Base-by-base conservation (phyloP, 1,140 invertebrate genomes). In the Littorina saxatilis region DNA sequence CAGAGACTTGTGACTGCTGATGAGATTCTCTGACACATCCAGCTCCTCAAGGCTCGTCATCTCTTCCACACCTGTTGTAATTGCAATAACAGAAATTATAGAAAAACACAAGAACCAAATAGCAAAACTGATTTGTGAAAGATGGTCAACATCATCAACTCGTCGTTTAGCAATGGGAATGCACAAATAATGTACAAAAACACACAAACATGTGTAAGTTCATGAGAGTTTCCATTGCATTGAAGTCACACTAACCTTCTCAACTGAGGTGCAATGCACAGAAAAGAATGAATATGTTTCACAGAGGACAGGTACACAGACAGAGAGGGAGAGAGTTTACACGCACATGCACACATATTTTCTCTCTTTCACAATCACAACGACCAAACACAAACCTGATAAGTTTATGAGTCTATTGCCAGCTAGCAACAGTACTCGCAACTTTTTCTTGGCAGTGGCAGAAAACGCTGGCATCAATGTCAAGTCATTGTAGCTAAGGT, bases 401-500 rank as follows among this genome's bases (percentile, higher is more conserved):
- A 88, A 78, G 70, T 85, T 84, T 35, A 85, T 82, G 3, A 88
- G 74, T 35, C 85, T 87, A 68, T 88, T 88, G 72, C 86, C 87
- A 37, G 82, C 84, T 15, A 88, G 77, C 37, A 87, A 79, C 0
- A 88, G 75, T 11, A 84, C 85, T 29, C 70, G 74, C 7, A 88
- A 78, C 52, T 82, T 83, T 11, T 43, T 78, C 63, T 83, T 83
- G 13, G 79, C 84, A 32, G 85, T 79, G 32, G 86, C 40, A 29
- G 87, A 83, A 40, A 88, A 84, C 5, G 78, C 78, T 20, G 87
- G 87, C 9, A 88, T 55, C 20, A 61, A n/a, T n/a, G 81, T 80
- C 27, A 88, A 47, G 17, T 47, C 55, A 50, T 88, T 88, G 76
- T 82, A 87, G 11, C 84, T 82, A 4, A 88, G 74, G 63, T 88